Base-by-base conservation (phyloP, 2,888 invertebrate species). In the Nasonia oneida region DNA sequence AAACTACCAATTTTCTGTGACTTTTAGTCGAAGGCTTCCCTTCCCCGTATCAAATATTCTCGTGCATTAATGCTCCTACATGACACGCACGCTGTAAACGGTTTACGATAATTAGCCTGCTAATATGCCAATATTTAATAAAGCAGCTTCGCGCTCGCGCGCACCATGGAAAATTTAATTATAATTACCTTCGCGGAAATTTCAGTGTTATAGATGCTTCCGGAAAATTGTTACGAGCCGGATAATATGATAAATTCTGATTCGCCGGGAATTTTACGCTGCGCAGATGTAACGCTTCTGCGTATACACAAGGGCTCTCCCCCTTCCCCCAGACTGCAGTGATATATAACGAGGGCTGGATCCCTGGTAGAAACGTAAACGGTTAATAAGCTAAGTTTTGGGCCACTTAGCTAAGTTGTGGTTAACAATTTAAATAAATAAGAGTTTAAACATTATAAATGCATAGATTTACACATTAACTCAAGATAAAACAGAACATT, bases 41-140 rank as follows among this genome's bases (percentile, higher is more conserved):
- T 5, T 37, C 29, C 37, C 37, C 14, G 10, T 53, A 14, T 14
- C 3, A 53, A 53, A 14, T 3, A 53, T 53, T 53, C 50, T 53
- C 50, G 3, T 14, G 3, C 10, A 15, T 53, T 53, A 57, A 57
- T 10, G 23, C 23, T n/a, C 23, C n/a, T 61, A 23, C 57, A 61
- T n/a, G 8, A 61, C n/a, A 23, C 23, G 57, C 57, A n/a, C 23
- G 3, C 8, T 61, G 18, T n/a, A 61, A n/a, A n/a, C n/a, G 23
- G 57, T n/a, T 61, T n/a, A n/a, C 23, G n/a, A 23, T 61, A 61
- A 61, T 61, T 61, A 61, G 23, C 23, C 23, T n/a, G 57, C 57
- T 61, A 61, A 61, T 61, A 23, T 8, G 57, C 57, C n/a, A 61
- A 61, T 61, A 61, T 61, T 61, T 61, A 61, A 61, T 61, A 61